Base-by-base conservation (phyloP, 2,888 invertebrate genomes). In the Anticlea derivata region DNA sequence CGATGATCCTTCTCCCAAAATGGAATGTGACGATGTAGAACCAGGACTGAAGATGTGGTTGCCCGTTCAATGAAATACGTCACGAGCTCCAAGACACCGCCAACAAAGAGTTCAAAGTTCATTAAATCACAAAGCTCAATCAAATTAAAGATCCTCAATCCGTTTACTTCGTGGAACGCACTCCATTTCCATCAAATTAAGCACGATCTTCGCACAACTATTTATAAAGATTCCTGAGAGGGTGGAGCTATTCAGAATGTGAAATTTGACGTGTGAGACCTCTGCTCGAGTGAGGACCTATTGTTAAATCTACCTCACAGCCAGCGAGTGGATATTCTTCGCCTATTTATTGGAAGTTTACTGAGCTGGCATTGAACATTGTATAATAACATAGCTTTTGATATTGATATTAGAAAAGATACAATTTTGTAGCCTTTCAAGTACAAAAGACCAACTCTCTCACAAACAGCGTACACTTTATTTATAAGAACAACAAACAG, bases 211-310 rank as follows among this genome's bases (percentile, higher is more conserved):
- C 70, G 66, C 75, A 73, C 72, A 88, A 90, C 88, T 89, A 89
- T 89, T 90, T 88, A 84, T 86, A 88, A 89, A 89, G 89, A 90
- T 88, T 89, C 80, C 80, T 67, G 30, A 44, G 68, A 81, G 78
- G 79, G 74, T 58, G 67, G 60, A 51, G 50, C 82, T 69, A 86
- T 89, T 90, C 86, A 89, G 75, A 75, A 81, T 82, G 87, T 87
- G 87, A 86, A 90, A 90, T 90, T 89, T 86, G 88, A 90, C 88
- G 89, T 90, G 86, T 84, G 83, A 82, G 80, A 75, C 80, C 79
- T 80, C 72, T 71, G 66, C 57, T 57, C 33, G 48, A 53, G 53
- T 59, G 8, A 53, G 66, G 63, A 68, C 60, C 59, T 64, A 80
- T 86, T 86, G 86, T 88, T 75, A 61, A 66, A 81, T 80, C 75